Conservation (phyloP, 2,797 vertebrate species). For the Hydrophis major region DNA sequence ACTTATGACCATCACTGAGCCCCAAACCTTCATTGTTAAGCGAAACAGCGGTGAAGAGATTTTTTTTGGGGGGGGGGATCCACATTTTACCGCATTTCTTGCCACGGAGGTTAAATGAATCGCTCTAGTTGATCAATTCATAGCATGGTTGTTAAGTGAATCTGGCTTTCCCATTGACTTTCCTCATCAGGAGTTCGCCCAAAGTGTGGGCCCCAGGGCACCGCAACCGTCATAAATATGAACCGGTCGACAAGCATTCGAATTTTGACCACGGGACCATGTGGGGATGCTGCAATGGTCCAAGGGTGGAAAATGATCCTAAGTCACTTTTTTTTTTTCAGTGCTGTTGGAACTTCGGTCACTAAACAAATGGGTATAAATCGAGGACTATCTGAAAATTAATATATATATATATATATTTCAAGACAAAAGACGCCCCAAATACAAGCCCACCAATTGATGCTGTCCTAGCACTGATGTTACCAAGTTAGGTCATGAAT, state of each 20-base stretch:
- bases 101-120: background rate
- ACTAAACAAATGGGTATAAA: background rate
- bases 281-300: background rate
- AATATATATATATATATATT: background rate
- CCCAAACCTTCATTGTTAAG: background rate
- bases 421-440: background rate
- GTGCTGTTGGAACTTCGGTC: background rate
- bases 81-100: background rate
- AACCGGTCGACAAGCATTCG: accelerated
- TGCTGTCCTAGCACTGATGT: too few relatives aligned
- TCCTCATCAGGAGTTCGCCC: background rate
- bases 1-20: background rate
- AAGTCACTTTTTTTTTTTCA: background rate
- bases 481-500: too few relatives aligned
- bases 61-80: too few relatives aligned
- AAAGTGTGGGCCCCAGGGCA: too few relatives aligned
- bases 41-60: background rate
- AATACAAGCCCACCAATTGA: background rate
- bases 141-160: background rate
- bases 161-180: background rate
- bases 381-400: background rate
- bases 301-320: background rate
- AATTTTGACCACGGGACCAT: background rate
- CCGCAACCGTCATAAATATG: background rate
- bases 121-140: too few relatives aligned